Conservation (phyloP, 1,140 invertebrate species). For the Dendroctonus valens region DNA sequence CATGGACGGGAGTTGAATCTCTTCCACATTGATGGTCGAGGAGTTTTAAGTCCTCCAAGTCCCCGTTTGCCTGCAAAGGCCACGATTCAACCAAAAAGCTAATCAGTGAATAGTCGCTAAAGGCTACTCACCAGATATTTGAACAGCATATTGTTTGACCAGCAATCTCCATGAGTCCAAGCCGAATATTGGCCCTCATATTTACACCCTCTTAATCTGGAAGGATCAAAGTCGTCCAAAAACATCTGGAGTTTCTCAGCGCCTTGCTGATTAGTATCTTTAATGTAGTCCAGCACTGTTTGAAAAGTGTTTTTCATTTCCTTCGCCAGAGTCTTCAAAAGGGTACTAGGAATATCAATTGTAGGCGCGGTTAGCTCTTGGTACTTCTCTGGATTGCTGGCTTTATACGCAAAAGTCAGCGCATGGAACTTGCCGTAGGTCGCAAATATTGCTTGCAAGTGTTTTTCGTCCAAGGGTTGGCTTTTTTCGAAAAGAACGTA, state of each 20-base stretch:
- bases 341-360: too few relatives aligned
- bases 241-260: too few relatives aligned
- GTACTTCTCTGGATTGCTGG: conserved; percentile 42
- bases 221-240: too few relatives aligned
- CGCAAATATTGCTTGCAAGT: conserved; percentile 24
- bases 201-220: too few relatives aligned
- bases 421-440: conserved; percentile 35
- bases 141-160: conserved; percentile 59
- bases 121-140: conserved; percentile 50
- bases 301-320: too few relatives aligned
- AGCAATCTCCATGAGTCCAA: conserved; percentile 55
- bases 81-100: neutral
- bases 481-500: conserved; percentile 23
- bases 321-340: conserved; percentile 13
- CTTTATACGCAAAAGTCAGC: conserved; percentile 51
- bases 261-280: too few relatives aligned
- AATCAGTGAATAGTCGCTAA: neutral
- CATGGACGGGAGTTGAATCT: conserved; percentile 58
- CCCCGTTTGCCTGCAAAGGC: neutral
- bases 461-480: conserved; percentile 13
- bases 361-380: neutral
- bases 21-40: conserved; percentile 59
- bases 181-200: too few relatives aligned
- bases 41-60: conserved; percentile 21
- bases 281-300: too few relatives aligned